phyloP scores from a whole-genome alignment of 2,888 invertebrate genomes.

The Pollenia labialis region DNA sequence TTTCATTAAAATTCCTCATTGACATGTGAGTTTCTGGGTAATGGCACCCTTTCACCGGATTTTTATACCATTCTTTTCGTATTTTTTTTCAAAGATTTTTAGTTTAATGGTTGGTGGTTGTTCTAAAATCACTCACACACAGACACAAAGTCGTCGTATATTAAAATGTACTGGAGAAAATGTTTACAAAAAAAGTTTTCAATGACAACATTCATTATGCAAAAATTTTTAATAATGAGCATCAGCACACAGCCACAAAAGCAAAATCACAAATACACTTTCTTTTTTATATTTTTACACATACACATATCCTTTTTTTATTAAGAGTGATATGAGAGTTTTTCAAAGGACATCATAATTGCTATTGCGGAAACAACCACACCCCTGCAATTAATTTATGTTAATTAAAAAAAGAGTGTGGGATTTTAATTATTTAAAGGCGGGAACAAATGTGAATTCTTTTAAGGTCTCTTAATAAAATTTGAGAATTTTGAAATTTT shows the following conservation, averaged over 20 bases:
- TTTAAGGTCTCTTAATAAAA: background rate
- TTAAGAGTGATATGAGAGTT: slow-evolving; percentile 45
- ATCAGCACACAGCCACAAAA: slow-evolving; percentile 69
- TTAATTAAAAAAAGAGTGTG: slow-evolving; percentile 41
- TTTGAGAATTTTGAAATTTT: no score
- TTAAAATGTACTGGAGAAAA: slow-evolving; percentile 24
- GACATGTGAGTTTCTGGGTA: slow-evolving; percentile 70
- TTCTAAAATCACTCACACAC: slow-evolving; percentile 33
- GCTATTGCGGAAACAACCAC: slow-evolving; percentile 62
- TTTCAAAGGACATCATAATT: slow-evolving; percentile 70
- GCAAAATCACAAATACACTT: slow-evolving; percentile 31
- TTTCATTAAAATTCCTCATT: slow-evolving; percentile 66
- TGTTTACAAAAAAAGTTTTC: slow-evolving; percentile 52
- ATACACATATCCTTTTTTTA: background rate
- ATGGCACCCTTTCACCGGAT: slow-evolving; percentile 63
- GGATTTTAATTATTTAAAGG: slow-evolving; percentile 11
- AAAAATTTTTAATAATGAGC: slow-evolving; percentile 74
- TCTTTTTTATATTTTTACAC: background rate
- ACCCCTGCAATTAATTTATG: slow-evolving; percentile 63
- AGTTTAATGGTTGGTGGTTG: slow-evolving; percentile 63
- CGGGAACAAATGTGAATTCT: background rate
- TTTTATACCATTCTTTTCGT: slow-evolving; percentile 13
- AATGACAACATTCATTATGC: slow-evolving; percentile 76
- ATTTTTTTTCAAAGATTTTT: slow-evolving; percentile 42
- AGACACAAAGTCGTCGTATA: slow-evolving; percentile 11